Base-by-base conservation (phyloP, 2,888 invertebrate genomes). In the Melanotus villosus region DNA sequence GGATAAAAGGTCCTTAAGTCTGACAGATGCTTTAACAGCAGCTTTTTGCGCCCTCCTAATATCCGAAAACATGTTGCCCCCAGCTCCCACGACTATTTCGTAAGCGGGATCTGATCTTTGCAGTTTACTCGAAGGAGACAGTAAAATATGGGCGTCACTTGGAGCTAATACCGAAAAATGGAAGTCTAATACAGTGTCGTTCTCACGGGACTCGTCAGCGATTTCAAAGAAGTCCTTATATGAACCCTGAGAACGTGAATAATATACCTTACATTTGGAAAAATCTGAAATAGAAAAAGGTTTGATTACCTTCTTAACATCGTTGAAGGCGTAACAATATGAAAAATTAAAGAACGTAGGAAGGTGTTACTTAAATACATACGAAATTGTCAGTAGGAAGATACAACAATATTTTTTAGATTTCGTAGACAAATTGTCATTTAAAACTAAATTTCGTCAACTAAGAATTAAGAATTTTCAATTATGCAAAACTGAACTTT, bases 61-160 rank as follows among this genome's bases (percentile, higher is more conserved):
- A 75, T 91, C 90, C 1, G 90, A 90, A 78, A 92, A 92, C 58
- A 88, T 88, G 81, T 92, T 92, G n/a, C 85, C 87, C 2, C 92
- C 92, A 6, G 91, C 92, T 7, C 92, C 92, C 19, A 93, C 87
- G 59, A 92, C 92, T 47, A 92, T 89, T 84, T 93, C 92, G 81
- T 92, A 92, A 0, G 91, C 91, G 0, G 89, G 86, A 77, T 90
- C 90, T 0, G 68, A 75, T 1, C 78, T 70, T 0, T 83, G 78
- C 0, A 90, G 88, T 3, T 78, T 80, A 0, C 84, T 80, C 0
- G 85, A 85, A 0, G 89, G 84, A 0, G 92, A 89, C 6, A 93
- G 81, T 18, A 92, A 81, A 45, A 93, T 90, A 76, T 92, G 92
- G 0, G 92, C 92, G 80, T 93, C 91, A 80, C 90, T 91, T 0